Base-by-base conservation (phyloP, 2,888 invertebrate genomes). In the Gymnosoma rotundatum region DNA sequence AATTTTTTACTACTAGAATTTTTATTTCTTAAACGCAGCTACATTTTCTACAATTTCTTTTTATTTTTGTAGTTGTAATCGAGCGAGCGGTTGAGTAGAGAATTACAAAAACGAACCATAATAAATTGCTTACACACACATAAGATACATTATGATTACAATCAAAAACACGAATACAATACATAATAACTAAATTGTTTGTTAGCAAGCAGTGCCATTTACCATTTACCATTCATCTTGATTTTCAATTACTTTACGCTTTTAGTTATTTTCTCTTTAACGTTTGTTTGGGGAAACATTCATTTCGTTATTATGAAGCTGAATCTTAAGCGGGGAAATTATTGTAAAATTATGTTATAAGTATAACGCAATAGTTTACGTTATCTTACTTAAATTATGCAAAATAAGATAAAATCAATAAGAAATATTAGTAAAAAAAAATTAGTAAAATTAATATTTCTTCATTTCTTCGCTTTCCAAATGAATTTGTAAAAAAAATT, bases 81-180 rank as follows among this genome's bases (percentile, higher is more conserved):
- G 45, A 48, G 6, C 14, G 45, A 42, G 32, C 5, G 8, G 6
- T 48, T 58, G 48, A 32, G 7, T 6, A 56, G 20, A n/a, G 16
- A 38, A 54, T 16, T 42, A 76, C n/a, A 48, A 58, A 52, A 67
- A 16, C 9, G 42, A 20, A 42, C 2, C 42, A 12, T 12, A 42
- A 42, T 42, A 52, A 78, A 61, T 78, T 61, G 61, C 52, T 69
- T 63, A 52, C 61, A 61, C n/a, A 12, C 6, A 48, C 14, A 48
- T 64, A 63, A 67, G 63, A 64, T 56, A 45, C 54, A 50, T 73
- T 84, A 69, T 38, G 88, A 89, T 88, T 89, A 88, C 88, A 89
- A 90, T 90, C 88, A 89, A 88, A 88, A 88, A 89, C 89, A 89
- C 88, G 89, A 90, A 89, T 86, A 90, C 89, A 89, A 89, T 8